Percentiles rank a stretch among this genome's conserved stretches.
Conservation (phyloP, 2,113 vertebrate genomes). For the Malurus alboscapulatus region DNA sequence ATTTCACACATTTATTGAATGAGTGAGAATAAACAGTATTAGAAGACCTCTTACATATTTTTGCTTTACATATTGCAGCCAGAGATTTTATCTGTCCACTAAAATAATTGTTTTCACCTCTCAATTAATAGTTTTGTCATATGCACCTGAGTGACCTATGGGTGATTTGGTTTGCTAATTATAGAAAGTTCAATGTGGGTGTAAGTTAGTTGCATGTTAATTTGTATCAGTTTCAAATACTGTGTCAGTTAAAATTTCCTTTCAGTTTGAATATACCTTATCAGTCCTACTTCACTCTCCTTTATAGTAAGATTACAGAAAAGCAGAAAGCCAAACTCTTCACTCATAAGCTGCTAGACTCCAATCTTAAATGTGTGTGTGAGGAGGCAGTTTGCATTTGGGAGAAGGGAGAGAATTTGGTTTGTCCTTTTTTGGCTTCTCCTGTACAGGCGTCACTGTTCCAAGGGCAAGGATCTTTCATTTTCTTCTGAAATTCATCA, state of each 20-base stretch:
- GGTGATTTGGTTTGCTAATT: neutral
- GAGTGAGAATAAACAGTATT: neutral
- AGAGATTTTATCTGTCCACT: neutral
- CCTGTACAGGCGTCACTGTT: neutral
- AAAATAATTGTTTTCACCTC: neutral
- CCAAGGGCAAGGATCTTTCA: neutral
- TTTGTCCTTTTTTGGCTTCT: neutral
- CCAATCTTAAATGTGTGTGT: neutral
- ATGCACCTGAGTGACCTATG: neutral
- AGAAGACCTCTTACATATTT: neutral
- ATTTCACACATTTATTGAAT: neutral
- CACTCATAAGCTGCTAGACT: neutral
- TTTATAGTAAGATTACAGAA: neutral
- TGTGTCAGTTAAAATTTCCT: neutral
- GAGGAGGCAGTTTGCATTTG: neutral
- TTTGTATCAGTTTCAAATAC: neutral
- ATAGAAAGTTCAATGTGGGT: neutral
- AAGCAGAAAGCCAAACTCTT: neutral
- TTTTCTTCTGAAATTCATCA: neutral
- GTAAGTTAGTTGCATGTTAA: neutral
- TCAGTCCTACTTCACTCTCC: neutral
- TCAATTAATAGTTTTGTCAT: neutral
- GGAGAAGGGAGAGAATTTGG: fast-evolving
- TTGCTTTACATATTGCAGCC: neutral
- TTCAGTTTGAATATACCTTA: neutral